phyloP scores from a whole-genome alignment of 2,797 vertebrate species.

The Babyrousa celebensis region DNA sequence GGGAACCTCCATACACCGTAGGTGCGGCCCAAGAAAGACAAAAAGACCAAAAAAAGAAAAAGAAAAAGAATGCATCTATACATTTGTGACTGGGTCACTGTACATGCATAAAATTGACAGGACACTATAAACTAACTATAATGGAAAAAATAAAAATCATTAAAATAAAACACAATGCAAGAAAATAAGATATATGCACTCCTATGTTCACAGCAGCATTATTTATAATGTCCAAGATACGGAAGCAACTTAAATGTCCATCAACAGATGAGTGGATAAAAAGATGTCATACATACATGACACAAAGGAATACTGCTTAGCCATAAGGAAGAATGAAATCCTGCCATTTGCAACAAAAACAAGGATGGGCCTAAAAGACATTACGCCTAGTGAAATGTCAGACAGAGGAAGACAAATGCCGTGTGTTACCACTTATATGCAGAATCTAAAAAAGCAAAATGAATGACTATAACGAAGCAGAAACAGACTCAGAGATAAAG shows the following conservation, averaged over 20 bases:
- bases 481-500: neutral
- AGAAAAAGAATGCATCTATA: no score
- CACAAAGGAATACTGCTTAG: neutral
- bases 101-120: no score
- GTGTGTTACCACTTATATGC: neutral
- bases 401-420: neutral
- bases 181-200: neutral
- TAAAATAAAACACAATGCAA: no score
- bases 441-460: neutral
- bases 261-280: neutral
- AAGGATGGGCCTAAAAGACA: neutral
- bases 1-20: no score
- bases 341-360: neutral
- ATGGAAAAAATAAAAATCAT: no score
- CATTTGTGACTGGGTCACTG: no score
- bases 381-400: neutral
- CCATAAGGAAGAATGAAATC: neutral
- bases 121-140: no score
- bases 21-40: no score
- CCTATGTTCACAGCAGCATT: neutral
- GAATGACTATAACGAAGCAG: neutral
- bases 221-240: neutral
- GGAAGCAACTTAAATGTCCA: neutral
- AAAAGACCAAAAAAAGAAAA: no score
- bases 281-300: neutral